Percentiles rank a stretch among this genome's conserved stretches.
Evolutionary conservation across 2,888 invertebrate species (phyloP).

Genomic region (Hoplodrina blanda): DNA sequence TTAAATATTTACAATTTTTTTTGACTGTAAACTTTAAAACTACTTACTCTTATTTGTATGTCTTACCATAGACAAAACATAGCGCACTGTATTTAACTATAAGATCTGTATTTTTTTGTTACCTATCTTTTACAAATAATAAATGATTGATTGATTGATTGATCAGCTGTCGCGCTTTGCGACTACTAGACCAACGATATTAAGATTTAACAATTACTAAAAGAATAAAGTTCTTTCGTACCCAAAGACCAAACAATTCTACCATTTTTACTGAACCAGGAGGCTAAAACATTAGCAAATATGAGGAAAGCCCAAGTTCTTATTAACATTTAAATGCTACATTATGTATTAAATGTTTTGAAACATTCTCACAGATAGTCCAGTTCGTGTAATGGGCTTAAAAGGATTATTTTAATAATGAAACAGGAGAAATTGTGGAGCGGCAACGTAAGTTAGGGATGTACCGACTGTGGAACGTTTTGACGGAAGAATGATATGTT

Average conservation of each 20-base stretch:
- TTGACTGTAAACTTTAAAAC: too few species aligned
- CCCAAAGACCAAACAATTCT: slow-evolving; percentile 6
- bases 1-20: too few species aligned
- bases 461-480: slow-evolving; percentile 9
- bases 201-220: too few species aligned
- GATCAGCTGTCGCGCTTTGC: too few species aligned
- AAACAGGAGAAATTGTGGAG: slow-evolving; percentile 44
- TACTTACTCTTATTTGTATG: too few species aligned
- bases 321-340: slow-evolving; percentile 46
- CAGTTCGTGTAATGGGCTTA: slow-evolving; percentile 50
- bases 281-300: slow-evolving; percentile 20
- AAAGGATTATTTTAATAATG: slow-evolving; percentile 64
- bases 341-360: slow-evolving; percentile 52
- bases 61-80: too few species aligned
- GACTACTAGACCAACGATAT: too few species aligned
- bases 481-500: background rate
- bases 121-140: too few species aligned
- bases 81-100: too few species aligned
- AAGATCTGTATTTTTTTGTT: too few species aligned
- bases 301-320: slow-evolving; percentile 23
- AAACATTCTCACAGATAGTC: slow-evolving; percentile 51
- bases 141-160: too few species aligned
- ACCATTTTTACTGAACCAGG: slow-evolving; percentile 4
- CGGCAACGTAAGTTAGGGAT: slow-evolving; percentile 26
- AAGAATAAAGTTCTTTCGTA: background rate